These are phyloP conservation scores for Leptodactylus fuscus DNA, from an alignment of 2,113 vertebrate species.

Conservation along the genomic window DNA sequence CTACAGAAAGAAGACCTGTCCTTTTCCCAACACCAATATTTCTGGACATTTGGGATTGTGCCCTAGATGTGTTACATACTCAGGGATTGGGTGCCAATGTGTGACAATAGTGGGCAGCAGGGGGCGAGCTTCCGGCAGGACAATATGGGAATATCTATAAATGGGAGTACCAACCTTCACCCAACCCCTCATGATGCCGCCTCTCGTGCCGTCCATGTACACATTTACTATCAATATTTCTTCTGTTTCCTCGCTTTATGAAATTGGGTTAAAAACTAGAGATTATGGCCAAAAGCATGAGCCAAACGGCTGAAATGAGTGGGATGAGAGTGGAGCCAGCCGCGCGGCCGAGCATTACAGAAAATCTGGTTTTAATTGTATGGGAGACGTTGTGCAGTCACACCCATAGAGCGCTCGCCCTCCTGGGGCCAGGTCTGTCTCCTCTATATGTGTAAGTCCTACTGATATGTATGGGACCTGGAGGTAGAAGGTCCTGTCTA, in stretches of 20 bases:
- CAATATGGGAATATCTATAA: too few relatives aligned
- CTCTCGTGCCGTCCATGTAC: neutral
- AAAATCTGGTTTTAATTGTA: slow-evolving; percentile 11
- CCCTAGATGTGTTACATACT: too few relatives aligned
- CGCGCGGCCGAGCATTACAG: neutral
- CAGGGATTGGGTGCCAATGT: too few relatives aligned
- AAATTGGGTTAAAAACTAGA: neutral
- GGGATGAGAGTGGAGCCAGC: neutral
- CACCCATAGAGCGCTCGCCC: neutral
- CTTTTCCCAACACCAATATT: too few relatives aligned
- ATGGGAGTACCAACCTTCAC: neutral
- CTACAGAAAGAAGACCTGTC: too few relatives aligned
- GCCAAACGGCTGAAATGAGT: neutral
- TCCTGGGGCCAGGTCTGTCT: neutral
- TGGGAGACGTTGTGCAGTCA: neutral
- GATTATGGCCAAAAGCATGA: neutral
- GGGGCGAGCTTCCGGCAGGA: too few relatives aligned
- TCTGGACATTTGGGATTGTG: too few relatives aligned
- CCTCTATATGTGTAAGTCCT: neutral
- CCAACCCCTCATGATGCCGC: neutral
- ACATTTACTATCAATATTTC: neutral
- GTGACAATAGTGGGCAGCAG: too few relatives aligned
- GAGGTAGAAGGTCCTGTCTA: too few relatives aligned
- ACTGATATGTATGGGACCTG: too few relatives aligned
- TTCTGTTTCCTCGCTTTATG: neutral